These are phyloP conservation scores for Toxonevra muliebris DNA, from an alignment of 2,888 invertebrate genomes.

Conservation along the genomic window DNA sequence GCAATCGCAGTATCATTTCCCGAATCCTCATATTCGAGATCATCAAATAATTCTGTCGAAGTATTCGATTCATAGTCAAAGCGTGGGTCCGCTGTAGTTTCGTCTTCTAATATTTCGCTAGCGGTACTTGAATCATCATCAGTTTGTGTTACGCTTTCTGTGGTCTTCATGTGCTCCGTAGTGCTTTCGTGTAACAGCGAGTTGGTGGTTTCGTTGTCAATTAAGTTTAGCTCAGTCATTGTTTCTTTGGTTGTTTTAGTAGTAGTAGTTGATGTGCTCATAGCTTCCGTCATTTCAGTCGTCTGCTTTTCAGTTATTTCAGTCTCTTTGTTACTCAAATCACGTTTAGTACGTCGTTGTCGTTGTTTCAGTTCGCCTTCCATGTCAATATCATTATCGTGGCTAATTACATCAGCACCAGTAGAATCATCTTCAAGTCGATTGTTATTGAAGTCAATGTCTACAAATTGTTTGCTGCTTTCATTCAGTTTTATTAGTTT, in stretches of 20 bases:
- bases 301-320: conserved; percentile 2
- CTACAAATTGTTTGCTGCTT: conserved; percentile 11
- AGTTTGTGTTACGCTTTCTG: background rate
- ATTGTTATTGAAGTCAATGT: conserved; percentile 51
- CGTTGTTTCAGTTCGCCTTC: background rate
- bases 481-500: conserved; percentile 16
- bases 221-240: conserved; percentile 9
- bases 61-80: conserved; percentile 13
- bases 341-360: conserved; percentile 41
- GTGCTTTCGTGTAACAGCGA: background rate
- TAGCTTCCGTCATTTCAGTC: background rate
- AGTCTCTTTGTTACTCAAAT: conserved; percentile 29
- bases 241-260: conserved; percentile 14
- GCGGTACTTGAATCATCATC: background rate
- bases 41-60: conserved; percentile 35
- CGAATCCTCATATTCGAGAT: conserved; percentile 37
- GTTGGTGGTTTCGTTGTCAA: conserved; percentile 10
- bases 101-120: background rate
- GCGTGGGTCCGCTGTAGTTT: background rate
- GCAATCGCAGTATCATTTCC: conserved; percentile 47
- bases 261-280: background rate
- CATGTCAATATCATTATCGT: conserved; percentile 35
- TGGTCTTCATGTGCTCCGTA: background rate
- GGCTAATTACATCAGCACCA: conserved; percentile 8
- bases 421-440: conserved; percentile 45